These are phyloP conservation scores for Celastrina argiolus DNA, from an alignment of 2,888 invertebrate species.

Conservation along the genomic window DNA sequence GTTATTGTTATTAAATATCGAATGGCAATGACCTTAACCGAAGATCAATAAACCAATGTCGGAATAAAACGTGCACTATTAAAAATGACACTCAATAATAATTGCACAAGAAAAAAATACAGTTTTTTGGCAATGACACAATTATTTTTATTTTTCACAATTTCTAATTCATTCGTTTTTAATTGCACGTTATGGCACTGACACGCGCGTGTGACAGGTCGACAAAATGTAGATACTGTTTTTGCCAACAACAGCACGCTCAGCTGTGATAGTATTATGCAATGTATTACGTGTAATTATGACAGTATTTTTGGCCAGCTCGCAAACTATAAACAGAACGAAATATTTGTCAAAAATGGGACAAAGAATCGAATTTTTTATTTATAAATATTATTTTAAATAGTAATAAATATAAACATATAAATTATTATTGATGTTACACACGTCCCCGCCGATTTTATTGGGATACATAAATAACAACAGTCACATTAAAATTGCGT, in stretches of 20 bases:
- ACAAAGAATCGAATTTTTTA: background rate
- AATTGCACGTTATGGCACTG: conserved; percentile 40
- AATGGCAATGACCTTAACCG: conserved; percentile 1
- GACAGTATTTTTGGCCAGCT: conserved; percentile 15
- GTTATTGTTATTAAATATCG: conserved; percentile 10
- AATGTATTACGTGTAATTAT: conserved; percentile 22
- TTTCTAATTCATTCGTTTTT: conserved; percentile 35
- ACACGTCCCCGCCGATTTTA: too few relatives aligned
- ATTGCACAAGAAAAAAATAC: conserved; percentile 18
- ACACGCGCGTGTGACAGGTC: conserved; percentile 63
- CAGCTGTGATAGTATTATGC: conserved; percentile 41
- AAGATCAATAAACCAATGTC: background rate
- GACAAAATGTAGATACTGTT: conserved; percentile 59
- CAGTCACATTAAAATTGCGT: too few relatives aligned
- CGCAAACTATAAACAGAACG: conserved; percentile 6
- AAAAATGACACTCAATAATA: conserved; percentile 17
- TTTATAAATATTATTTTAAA: too few relatives aligned
- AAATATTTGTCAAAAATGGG: background rate
- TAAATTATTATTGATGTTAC: too few relatives aligned
- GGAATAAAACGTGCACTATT: background rate
- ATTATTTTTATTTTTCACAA: conserved; percentile 25
- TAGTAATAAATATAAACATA: too few relatives aligned
- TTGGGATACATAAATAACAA: too few relatives aligned
- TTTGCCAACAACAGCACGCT: conserved; percentile 43
- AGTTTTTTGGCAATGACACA: background rate